Evolutionary conservation across 2,888 invertebrate species (phyloP).

Genomic region (Zhuqinia jingwanae): DNA sequence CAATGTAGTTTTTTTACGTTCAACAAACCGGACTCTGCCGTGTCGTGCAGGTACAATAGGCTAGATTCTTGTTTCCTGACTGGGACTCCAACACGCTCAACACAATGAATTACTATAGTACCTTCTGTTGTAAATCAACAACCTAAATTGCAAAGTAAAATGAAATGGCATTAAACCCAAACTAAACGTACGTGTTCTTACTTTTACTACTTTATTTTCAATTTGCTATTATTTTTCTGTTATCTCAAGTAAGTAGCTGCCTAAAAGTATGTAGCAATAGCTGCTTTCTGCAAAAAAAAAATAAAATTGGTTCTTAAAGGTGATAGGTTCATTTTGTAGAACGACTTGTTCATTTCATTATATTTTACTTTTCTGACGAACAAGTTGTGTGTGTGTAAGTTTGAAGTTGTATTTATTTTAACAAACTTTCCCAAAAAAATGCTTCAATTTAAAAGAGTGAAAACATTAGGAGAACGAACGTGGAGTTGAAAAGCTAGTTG

Average conservation of each 20-base stretch:
- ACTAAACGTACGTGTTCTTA: too few species aligned
- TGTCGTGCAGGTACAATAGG: too few species aligned
- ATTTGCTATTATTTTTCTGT: background rate
- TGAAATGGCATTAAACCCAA: slow-evolving; percentile 38
- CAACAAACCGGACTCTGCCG: background rate
- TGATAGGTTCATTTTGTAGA: background rate
- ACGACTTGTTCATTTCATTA: too few species aligned
- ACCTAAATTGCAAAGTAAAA: slow-evolving; percentile 63
- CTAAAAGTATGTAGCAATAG: background rate
- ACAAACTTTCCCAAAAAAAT: slow-evolving; percentile 44
- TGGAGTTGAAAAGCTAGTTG: background rate
- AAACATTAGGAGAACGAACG: background rate
- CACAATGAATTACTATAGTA: background rate
- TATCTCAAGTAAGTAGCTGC: slow-evolving; percentile 1
- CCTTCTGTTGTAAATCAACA: background rate
- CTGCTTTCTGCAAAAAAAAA: slow-evolving; percentile 26
- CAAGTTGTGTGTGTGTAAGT: background rate
- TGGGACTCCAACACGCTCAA: background rate
- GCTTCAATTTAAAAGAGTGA: background rate
- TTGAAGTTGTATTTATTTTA: slow-evolving; percentile 54
- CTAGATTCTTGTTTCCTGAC: too few species aligned
- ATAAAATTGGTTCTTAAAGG: slow-evolving; percentile 51
- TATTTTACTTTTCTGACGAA: too few species aligned
- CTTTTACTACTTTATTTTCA: slow-evolving; percentile 1
- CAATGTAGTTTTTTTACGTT: too few species aligned